Conservation (phyloP, 2,888 invertebrate species). For the Geotrupes spiniger region DNA sequence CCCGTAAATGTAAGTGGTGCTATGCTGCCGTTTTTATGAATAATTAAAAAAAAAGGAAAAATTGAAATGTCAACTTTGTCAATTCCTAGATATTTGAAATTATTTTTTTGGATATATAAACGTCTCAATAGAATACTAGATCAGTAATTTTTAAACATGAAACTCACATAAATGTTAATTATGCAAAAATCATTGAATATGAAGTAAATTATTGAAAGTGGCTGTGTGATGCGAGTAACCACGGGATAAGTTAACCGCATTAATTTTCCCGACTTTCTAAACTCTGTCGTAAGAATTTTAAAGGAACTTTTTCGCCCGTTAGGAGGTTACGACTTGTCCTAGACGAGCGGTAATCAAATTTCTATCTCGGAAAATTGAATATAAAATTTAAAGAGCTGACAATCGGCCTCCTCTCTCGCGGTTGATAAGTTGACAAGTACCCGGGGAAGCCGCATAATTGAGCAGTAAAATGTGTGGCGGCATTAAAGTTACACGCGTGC, state of each 20-base stretch:
- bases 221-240: not conserved
- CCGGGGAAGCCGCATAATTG: constrained; percentile 47
- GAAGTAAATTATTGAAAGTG: not conserved
- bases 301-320: constrained; percentile 31
- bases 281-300: constrained; percentile 34
- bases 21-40: no score
- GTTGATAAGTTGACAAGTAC: constrained; percentile 48
- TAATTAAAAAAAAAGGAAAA: no score
- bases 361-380: constrained; percentile 48
- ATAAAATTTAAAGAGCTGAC: constrained; percentile 50
- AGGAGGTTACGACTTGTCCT: constrained; percentile 38
- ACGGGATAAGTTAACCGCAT: constrained; percentile 29
- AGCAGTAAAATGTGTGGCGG: constrained; percentile 41
- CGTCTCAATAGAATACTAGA: no score
- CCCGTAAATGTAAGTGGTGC: no score
- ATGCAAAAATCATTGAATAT: no score
- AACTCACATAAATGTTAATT: no score
- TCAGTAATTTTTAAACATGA: no score
- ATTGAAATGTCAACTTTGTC: no score
- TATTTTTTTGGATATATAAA: no score
- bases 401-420: constrained; percentile 38
- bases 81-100: no score
- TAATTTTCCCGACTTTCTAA: constrained; percentile 31
- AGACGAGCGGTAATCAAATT: constrained; percentile 43
- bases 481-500: constrained; percentile 41